Evolutionary conservation across 2,113 vertebrate species (phyloP).

Genomic region (Morphnarchus princeps): DNA sequence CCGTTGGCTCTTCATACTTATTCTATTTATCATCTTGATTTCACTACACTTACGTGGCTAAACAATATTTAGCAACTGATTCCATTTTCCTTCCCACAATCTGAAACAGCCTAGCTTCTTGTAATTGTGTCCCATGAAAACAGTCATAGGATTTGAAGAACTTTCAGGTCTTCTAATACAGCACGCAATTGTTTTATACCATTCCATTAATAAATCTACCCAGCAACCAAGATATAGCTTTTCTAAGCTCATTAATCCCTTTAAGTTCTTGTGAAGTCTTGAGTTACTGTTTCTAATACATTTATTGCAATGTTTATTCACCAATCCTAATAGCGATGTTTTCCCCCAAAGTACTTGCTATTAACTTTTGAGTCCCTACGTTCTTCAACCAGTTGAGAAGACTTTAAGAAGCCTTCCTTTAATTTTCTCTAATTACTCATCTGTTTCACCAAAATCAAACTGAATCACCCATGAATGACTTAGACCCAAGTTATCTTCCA

Average conservation of each 20-base stretch:
- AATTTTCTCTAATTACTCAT: not conserved
- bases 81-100: not conserved
- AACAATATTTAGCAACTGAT: not conserved
- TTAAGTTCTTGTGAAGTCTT: not conserved
- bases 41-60: accelerated
- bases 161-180: not conserved
- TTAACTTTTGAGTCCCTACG: not conserved
- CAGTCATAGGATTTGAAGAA: not conserved
- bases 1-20: not conserved
- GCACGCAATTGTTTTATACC: not conserved
- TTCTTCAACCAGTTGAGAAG: not conserved
- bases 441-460: not conserved
- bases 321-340: not conserved
- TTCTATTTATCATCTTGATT: not conserved
- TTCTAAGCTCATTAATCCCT: not conserved
- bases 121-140: not conserved
- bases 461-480: not conserved
- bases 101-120: not conserved
- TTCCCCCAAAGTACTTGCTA: not conserved
- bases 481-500: not conserved
- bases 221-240: not conserved
- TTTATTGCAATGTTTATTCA: not conserved
- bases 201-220: not conserved
- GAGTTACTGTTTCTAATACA: not conserved
- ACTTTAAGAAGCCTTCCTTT: not conserved